Evolutionary conservation across 2,888 invertebrate genomes (phyloP).

Genomic region (Stratiomys singularior): DNA sequence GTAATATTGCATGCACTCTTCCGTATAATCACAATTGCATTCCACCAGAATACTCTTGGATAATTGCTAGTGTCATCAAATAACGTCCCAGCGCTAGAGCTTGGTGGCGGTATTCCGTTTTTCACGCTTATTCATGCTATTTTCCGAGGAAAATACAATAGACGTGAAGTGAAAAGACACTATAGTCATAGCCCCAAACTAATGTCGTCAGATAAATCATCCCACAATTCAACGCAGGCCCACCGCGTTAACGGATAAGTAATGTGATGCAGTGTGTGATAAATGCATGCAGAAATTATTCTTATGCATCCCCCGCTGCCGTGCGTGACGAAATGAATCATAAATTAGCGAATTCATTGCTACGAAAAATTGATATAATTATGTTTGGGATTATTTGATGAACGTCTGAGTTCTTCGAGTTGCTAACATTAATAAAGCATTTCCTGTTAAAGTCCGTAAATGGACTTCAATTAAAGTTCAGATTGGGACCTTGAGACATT

Average conservation of each 20-base stretch:
- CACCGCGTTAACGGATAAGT: not conserved
- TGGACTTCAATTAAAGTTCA: no score
- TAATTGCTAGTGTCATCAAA: constrained; percentile 15
- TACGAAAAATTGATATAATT: not conserved
- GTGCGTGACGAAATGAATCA: no score
- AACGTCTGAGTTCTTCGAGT: not conserved
- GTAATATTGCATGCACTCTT: constrained; percentile 29
- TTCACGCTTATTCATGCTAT: not conserved
- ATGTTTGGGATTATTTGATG: not conserved
- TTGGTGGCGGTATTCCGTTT: not conserved
- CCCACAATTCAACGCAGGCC: not conserved
- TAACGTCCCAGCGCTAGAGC: not conserved
- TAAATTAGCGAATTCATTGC: no score
- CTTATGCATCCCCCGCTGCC: no score
- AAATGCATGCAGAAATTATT: not conserved
- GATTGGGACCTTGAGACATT: no score
- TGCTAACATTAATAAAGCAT: no score
- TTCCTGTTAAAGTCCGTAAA: no score
- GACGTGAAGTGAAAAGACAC: not conserved
- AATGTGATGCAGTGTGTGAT: constrained; percentile 3
- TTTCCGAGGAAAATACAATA: not conserved
- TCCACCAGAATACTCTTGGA: constrained; percentile 13
- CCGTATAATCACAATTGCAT: constrained; percentile 40
- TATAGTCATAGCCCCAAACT: not conserved
- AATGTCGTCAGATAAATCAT: constrained; percentile 17